Evolutionary conservation across 2,797 vertebrate genomes (phyloP).

Genomic region (Pseudopleuronectes americanus): DNA sequence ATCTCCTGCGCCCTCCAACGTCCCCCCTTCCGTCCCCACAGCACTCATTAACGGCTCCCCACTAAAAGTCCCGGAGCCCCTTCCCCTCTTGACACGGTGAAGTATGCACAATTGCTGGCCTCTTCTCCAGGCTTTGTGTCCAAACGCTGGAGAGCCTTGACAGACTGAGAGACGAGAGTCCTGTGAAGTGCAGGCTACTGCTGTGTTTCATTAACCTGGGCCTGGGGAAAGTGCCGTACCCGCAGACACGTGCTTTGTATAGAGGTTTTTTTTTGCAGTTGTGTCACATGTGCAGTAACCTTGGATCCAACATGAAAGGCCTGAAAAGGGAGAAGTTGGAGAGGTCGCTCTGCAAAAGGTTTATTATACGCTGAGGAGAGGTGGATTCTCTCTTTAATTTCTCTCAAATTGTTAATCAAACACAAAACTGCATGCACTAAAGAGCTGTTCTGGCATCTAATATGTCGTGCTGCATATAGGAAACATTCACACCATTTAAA

Average conservation of each 20-base stretch:
- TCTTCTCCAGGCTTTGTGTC: conserved; percentile 40
- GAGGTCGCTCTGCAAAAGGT: no score
- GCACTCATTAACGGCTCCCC: conserved; percentile 46
- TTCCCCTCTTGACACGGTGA: conserved; percentile 53
- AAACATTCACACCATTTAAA: not conserved
- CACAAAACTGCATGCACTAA: not conserved
- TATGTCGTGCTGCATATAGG: not conserved
- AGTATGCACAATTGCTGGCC: conserved; percentile 34
- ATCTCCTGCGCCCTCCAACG: conserved; percentile 4
- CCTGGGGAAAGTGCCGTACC: conserved; percentile 25
- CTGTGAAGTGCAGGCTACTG: conserved; percentile 34
- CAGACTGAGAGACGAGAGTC: conserved; percentile 47
- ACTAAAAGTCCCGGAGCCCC: conserved; percentile 34
- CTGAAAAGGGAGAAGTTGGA: not conserved
- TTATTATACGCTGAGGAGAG: not conserved
- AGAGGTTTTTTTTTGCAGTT: not conserved
- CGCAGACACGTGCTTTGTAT: conserved; percentile 3
- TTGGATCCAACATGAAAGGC: not conserved
- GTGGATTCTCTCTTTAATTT: not conserved
- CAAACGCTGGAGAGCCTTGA: conserved; percentile 23
- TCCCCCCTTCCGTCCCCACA: conserved; percentile 3
- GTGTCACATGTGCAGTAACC: conserved; percentile 3
- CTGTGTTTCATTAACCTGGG: conserved; percentile 59
- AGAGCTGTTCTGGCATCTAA: not conserved
- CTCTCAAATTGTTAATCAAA: not conserved